Evolutionary conservation across 2,888 invertebrate genomes (phyloP).

Genomic region (Seira ritae): DNA sequence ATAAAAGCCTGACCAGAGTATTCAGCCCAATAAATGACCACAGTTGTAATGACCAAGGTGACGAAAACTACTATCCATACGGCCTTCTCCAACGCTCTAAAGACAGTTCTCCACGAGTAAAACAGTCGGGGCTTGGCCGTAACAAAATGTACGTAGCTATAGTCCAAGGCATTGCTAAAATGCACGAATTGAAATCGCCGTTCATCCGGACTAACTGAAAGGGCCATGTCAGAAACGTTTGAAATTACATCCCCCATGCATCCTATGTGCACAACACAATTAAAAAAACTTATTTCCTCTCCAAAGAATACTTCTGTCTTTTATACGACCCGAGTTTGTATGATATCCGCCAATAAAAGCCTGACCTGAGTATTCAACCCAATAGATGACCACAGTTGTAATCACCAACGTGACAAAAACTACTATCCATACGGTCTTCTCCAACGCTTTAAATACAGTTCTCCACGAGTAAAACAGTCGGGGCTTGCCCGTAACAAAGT

Average conservation of each 20-base stretch:
- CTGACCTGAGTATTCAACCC: too few species aligned
- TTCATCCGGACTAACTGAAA: conserved; percentile 35
- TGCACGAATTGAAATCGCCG: neutral
- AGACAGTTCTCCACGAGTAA: conserved; percentile 41
- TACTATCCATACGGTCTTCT: too few species aligned
- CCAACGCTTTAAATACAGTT: conserved; percentile 28
- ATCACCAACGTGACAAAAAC: neutral
- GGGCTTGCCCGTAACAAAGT: conserved; percentile 35
- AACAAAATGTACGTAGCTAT: conserved; percentile 17
- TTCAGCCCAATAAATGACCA: neutral
- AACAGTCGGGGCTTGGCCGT: conserved; percentile 29
- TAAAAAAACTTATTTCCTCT: neutral
- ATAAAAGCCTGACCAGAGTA: too few species aligned
- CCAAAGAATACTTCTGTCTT: too few species aligned
- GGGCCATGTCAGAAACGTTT: conserved; percentile 26
- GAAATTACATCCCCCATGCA: conserved; percentile 38
- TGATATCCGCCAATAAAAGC: too few species aligned
- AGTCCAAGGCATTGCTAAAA: conserved; percentile 23
- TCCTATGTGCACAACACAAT: conserved; percentile 22
- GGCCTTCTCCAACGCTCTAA: conserved; percentile 16
- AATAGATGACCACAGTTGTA: neutral
- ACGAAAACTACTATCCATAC: neutral
- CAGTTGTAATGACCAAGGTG: neutral
- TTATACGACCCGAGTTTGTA: neutral
- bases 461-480: conserved; percentile 32